Base-by-base conservation (phyloP, 2,797 vertebrate genomes). In the Fratercula arctica region DNA sequence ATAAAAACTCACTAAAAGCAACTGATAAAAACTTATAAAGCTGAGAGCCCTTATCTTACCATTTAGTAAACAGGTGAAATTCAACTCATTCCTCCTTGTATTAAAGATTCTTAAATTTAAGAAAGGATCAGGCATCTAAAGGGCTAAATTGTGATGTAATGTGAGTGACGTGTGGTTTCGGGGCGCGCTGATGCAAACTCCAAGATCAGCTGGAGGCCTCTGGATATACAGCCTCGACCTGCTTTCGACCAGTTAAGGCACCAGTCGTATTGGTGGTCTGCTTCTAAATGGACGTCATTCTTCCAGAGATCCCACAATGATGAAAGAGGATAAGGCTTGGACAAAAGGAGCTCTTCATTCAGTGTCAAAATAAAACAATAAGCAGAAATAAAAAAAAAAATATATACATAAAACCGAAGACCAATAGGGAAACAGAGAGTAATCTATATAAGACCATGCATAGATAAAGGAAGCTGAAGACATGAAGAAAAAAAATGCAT, bases 311-410 rank as follows among this genome's bases (percentile, higher is more conserved):
- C 56, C 39, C n/a, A 20, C 73, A 59, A 15, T 56, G 69, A 94
- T 53, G 66, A 73, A 92, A 87, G 54, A 92, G 61, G 73, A 91
- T 48, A 69, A 67, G 91, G 51, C 31, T 89, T 51, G 20, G 61
- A 85, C 72, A 75, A 83, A 95, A 78, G 43, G 39, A 89, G 60
- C 93, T 87, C 90, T 85, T 96, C 39, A 59, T 75, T 96, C 92
- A 91, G 43, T 82, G 96, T 93, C 92, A 89, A 91, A 92, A 83
- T 35, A 59, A 84, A 96, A 94, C 87, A 93, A 91, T 89, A 80
- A 37, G 57, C 12, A 51, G 78, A 90, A 95, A 88, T 78, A 73
- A 78, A 82, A 94, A 66, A 31, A 35, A 14, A 67, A 50, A 59
- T 8, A 66, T 43, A 83, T 35, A 83, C 11, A 88, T 68, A 79